phyloP scores from a whole-genome alignment of 2,888 invertebrate genomes.

The Philereme transversata region DNA sequence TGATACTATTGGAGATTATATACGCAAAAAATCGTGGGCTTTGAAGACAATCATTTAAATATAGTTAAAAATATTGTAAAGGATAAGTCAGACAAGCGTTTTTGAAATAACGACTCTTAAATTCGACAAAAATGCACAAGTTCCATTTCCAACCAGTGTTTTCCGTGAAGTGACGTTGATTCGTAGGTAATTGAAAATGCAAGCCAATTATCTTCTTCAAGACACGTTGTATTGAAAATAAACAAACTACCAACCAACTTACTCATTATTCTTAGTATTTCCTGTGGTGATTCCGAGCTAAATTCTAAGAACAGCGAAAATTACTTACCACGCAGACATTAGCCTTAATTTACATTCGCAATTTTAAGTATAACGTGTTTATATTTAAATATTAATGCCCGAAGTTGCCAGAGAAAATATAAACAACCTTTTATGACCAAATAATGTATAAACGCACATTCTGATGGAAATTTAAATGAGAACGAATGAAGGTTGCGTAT shows the following conservation, averaged over 20 bases:
- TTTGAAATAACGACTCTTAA: too few species aligned
- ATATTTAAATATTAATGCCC: slow-evolving; percentile 11
- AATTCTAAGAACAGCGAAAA: slow-evolving; percentile 13
- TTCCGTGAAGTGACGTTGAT: too few species aligned
- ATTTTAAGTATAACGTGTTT: slow-evolving; percentile 2
- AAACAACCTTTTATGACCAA: slow-evolving; percentile 9
- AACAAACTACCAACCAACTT: slow-evolving; percentile 4
- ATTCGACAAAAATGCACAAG: too few species aligned
- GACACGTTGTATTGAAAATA: too few species aligned
- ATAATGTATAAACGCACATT: slow-evolving; percentile 11
- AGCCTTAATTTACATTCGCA: slow-evolving; percentile 11
- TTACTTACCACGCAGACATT: slow-evolving; percentile 12
- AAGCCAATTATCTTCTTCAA: too few species aligned
- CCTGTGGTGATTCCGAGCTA: slow-evolving; percentile 11
- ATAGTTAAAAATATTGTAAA: too few species aligned
- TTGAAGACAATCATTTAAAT: too few species aligned
- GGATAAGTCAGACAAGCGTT: too few species aligned
- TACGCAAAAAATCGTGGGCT: too few species aligned
- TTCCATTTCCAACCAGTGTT: too few species aligned
- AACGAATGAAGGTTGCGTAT: slow-evolving; percentile 5
- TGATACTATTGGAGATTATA: too few species aligned
- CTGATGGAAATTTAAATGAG: slow-evolving; percentile 5
- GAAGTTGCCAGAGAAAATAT: slow-evolving; percentile 11
- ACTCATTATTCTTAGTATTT: slow-evolving; percentile 1
- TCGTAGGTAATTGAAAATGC: too few species aligned